These are phyloP conservation scores for Callinectes sapidus DNA, from an alignment of 2,888 invertebrate species.

Conservation along the genomic window DNA sequence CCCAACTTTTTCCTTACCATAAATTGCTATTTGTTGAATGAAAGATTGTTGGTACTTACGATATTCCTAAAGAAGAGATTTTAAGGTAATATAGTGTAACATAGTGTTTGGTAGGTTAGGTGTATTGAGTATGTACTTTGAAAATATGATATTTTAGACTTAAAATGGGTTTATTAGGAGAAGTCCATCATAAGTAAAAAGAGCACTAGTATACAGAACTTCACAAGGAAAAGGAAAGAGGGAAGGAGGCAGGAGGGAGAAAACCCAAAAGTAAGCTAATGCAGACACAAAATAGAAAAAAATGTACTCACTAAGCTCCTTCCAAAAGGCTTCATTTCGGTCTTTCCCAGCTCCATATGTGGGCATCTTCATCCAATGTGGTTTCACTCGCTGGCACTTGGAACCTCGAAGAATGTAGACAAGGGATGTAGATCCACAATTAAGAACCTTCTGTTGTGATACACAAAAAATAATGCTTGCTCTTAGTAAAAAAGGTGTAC, in stretches of 20 bases:
- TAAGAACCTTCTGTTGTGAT: conserved; percentile 37
- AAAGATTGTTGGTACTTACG: too few relatives aligned
- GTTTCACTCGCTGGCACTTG: conserved; percentile 63
- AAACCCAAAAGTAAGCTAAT: not conserved
- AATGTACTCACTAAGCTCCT: conserved; percentile 63
- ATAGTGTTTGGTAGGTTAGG: too few relatives aligned
- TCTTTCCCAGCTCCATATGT: conserved; percentile 65
- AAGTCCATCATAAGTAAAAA: too few relatives aligned
- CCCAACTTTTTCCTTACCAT: too few relatives aligned
- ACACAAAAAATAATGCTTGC: not conserved
- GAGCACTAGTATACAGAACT: too few relatives aligned
- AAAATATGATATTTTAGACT: too few relatives aligned
- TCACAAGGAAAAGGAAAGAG: too few relatives aligned
- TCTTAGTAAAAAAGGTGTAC: not conserved
- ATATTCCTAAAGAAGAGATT: too few relatives aligned
- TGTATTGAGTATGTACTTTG: too few relatives aligned
- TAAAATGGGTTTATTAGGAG: too few relatives aligned
- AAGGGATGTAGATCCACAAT: conserved; percentile 50
- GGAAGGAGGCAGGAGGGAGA: not conserved
- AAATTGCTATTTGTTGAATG: too few relatives aligned
- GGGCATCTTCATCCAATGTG: conserved; percentile 60
- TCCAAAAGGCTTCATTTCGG: conserved; percentile 68
- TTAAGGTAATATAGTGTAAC: too few relatives aligned
- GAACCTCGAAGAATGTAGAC: conserved; percentile 67
- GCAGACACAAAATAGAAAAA: not conserved